Base-by-base conservation (phyloP, 2,113 vertebrate species). In the Lethenteron camtschaticum region DNA sequence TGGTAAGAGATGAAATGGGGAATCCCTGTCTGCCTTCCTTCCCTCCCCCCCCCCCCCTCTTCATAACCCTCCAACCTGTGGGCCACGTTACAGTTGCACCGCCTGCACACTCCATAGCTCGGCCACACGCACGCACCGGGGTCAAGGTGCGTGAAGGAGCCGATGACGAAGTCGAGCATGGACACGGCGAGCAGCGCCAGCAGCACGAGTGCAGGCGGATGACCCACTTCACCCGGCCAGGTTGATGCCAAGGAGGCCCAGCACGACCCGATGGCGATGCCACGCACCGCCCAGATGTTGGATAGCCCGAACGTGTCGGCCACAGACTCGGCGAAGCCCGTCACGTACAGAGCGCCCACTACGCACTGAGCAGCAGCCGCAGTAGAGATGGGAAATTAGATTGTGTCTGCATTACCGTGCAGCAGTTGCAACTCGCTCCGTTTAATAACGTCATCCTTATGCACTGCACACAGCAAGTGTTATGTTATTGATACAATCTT, bases 171-270 rank as follows among this genome's bases (percentile, higher is more conserved):
- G 80, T 99, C 92, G 78, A 99, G 76, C 0, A 90, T 95, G 11
- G 94, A 95, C 71, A 92, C 74, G 0, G 89, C 89, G 74, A 99
- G 82, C 10, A 96, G 78, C 55, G 86, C 81, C 70, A 96, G 81
- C 70, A 96, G 84, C 71, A 95, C 78, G 71, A 99, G 83, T 78
- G 92, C 16, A 99, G 85, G 55, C 90, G 82, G 70, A 96, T 83
- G 56, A 96, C 94, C 92, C 94, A 96, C 69, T 90, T 96, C 69
- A 96, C 90, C 92, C 94, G 0, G 92, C 92, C 72, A 96, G 81
- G 77, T 96, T 99, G 76, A 96, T 94, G 1, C 87, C 90, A n/a
- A 95, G 83, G 78, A 96, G 79, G 9, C 79, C 87, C 4, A 95
- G 78, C 56, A 96, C 82, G 71, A 96, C 86, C 71, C 82, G 2